Evolutionary conservation across 2,113 vertebrate species (phyloP), one percentile per base, ranked within the genome.

Genomic region (Zosterops borbonicus): DNA sequence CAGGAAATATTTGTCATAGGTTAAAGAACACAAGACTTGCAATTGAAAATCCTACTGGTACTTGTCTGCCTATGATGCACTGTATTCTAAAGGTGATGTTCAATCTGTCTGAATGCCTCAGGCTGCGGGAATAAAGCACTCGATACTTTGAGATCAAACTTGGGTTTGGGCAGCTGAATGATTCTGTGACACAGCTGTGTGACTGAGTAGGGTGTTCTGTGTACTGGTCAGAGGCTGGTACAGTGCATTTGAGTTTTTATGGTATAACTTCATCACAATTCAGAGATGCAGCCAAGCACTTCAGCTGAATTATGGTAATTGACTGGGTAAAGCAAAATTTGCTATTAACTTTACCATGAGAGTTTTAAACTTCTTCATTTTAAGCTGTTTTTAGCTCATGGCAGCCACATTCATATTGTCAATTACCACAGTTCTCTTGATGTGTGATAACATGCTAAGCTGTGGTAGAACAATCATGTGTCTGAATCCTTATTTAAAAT

Each of bases 111-210:
- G 97, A 97, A 98, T 97, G 98, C 98, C 98, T 98, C 97, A 98
- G 97, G 96, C 98, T 98, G 98, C 98, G 98, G 98, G 98, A 98
- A 96, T 98, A 98, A 99, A 99, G 97, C 98, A 98, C 98, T 98
- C 96, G 87, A 98, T 98, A 97, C 98, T 98, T 98, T 97, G 97
- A 99, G 97, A 93, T 92, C 17, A 4, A 95, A 49, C 75, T 73
- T 63, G 83, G 94, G 58, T 94, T 83, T 95, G 95, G 95, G 95
- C 90, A 94, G 88, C 91, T 74, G 65, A 92, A 83, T 96, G 83
- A 84, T 49, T 68, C 28, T 90, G 63, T 86, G 70, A 35, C 92
- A 79, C 95, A 91, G 24, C 70, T 28, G 52, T 65, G 77, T 10
- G 46, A 83, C 44, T 90, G 58, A 41, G 37, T 55, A 62, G 67